These are phyloP conservation scores for Beroe ovata DNA, from an alignment of 37 sponge, comb jelly and placozoan genomes.

Conservation along the genomic window DNA sequence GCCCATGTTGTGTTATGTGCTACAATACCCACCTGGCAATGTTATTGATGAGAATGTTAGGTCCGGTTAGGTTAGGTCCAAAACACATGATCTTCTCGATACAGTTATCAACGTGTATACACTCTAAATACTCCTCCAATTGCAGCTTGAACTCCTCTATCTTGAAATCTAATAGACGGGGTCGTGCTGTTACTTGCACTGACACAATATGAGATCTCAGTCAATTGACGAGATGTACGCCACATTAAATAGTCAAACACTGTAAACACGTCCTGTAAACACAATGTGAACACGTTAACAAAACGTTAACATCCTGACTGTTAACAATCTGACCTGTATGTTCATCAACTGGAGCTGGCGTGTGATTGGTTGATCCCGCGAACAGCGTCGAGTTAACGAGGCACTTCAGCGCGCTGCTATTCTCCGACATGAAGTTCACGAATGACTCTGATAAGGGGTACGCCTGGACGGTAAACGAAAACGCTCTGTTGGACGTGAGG, in stretches of 20 bases:
- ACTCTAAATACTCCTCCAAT: constrained; percentile 62
- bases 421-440: constrained; percentile 58
- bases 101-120: constrained; percentile 39
- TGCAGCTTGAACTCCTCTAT: constrained; percentile 66
- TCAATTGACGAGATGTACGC: background rate
- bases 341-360: constrained; percentile 51
- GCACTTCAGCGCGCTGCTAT: constrained; percentile 36
- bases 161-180: constrained; percentile 65
- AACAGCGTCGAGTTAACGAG: constrained; percentile 61
- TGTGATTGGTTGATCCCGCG: constrained; percentile 33
- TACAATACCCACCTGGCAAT: background rate
- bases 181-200: too few species aligned
- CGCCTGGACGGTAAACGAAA: constrained; percentile 41
- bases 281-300: too few species aligned
- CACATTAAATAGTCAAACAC: background rate
- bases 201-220: too few species aligned
- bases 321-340: constrained; percentile 15
- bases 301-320: too few species aligned
- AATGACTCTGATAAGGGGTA: constrained; percentile 19
- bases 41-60: constrained; percentile 85
- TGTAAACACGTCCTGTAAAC: too few species aligned
- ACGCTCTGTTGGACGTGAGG: background rate
- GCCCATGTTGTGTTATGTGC: too few species aligned
- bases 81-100: constrained; percentile 84
- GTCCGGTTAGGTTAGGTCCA: constrained; percentile 84